phyloP scores from a whole-genome alignment of 2,888 invertebrate species.

The Rotaria socialis region DNA sequence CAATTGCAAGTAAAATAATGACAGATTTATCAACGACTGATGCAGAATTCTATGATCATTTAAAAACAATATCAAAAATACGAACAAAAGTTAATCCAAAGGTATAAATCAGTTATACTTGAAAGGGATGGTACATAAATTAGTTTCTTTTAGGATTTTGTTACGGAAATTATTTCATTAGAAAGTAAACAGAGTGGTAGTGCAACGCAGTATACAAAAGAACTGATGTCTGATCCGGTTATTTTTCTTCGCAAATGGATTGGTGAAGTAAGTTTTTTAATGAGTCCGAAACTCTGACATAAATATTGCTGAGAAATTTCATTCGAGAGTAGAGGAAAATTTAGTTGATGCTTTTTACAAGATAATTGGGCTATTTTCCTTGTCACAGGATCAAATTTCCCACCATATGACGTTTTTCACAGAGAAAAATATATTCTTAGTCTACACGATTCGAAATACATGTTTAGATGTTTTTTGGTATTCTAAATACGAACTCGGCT shows the following conservation, averaged over 20 bases:
- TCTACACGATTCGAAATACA: neutral
- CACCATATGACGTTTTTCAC: too few relatives aligned
- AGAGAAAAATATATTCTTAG: too few relatives aligned
- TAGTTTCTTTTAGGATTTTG: slow-evolving; percentile 54
- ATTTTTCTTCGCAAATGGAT: slow-evolving; percentile 60
- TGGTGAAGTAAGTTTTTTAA: slow-evolving; percentile 53
- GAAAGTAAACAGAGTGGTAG: slow-evolving; percentile 52
- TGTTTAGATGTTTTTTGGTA: slow-evolving; percentile 59
- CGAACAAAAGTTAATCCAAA: slow-evolving; percentile 56
- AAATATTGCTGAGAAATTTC: neutral
- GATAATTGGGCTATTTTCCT: too few relatives aligned
- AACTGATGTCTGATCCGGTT: slow-evolving; percentile 56
- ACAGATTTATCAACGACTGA: slow-evolving; percentile 53
- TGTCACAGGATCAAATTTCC: too few relatives aligned
- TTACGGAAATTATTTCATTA: slow-evolving; percentile 55
- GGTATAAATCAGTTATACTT: slow-evolving; percentile 49
- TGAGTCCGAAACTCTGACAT: too few relatives aligned
- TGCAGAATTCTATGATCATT: slow-evolving; percentile 55
- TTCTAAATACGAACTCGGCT: slow-evolving; percentile 56
- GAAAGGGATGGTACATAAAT: too few relatives aligned
- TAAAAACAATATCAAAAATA: slow-evolving; percentile 53
- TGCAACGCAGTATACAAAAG: slow-evolving; percentile 47
- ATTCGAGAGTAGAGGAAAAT: too few relatives aligned
- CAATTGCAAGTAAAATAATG: slow-evolving; percentile 56
- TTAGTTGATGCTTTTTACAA: too few relatives aligned